Evolutionary conservation across 1,140 invertebrate species (phyloP).

Genomic region (Tetranychus urticae): DNA sequence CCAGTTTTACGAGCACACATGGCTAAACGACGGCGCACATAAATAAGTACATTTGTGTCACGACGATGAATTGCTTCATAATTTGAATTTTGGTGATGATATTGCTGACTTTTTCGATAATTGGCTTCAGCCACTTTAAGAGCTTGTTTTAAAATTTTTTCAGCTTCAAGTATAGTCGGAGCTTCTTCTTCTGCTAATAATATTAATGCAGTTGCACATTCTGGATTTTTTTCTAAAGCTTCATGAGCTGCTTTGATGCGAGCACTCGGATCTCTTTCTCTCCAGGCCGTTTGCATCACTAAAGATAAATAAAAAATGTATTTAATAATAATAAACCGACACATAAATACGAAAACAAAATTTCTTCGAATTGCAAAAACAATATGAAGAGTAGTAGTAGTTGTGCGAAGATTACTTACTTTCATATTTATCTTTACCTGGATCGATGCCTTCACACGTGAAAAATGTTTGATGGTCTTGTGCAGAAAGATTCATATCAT

Average conservation of each 20-base stretch:
- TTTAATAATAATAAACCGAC: too few relatives aligned
- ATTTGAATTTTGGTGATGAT: slow-evolving; percentile 44
- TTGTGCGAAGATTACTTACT: slow-evolving; percentile 24
- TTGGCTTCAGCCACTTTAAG: slow-evolving; percentile 64
- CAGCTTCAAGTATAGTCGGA: slow-evolving; percentile 59
- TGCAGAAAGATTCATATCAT: slow-evolving; percentile 96
- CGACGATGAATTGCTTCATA: slow-evolving; percentile 60
- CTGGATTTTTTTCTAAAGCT: slow-evolving; percentile 66
- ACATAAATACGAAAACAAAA: too few relatives aligned
- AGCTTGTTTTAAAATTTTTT: slow-evolving; percentile 63
- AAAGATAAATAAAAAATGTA: not conserved
- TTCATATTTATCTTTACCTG: slow-evolving; percentile 72
- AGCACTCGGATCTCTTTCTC: slow-evolving; percentile 73
- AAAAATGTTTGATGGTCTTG: slow-evolving; percentile 98
- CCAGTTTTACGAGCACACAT: slow-evolving; percentile 91
- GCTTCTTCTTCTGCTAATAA: slow-evolving; percentile 88
- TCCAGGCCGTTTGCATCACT: slow-evolving; percentile 92
- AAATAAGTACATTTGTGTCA: slow-evolving; percentile 86
- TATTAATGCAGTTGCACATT: slow-evolving; percentile 81
- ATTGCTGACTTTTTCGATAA: slow-evolving; percentile 53
- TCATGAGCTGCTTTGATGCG: slow-evolving; percentile 75
- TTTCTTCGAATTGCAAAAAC: too few relatives aligned
- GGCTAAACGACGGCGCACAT: slow-evolving; percentile 71
- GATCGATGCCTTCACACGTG: slow-evolving; percentile 61
- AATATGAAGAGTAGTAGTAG: too few relatives aligned